These are phyloP conservation scores for Seira musarum DNA, from an alignment of 2,888 invertebrate species.

Conservation along the genomic window DNA sequence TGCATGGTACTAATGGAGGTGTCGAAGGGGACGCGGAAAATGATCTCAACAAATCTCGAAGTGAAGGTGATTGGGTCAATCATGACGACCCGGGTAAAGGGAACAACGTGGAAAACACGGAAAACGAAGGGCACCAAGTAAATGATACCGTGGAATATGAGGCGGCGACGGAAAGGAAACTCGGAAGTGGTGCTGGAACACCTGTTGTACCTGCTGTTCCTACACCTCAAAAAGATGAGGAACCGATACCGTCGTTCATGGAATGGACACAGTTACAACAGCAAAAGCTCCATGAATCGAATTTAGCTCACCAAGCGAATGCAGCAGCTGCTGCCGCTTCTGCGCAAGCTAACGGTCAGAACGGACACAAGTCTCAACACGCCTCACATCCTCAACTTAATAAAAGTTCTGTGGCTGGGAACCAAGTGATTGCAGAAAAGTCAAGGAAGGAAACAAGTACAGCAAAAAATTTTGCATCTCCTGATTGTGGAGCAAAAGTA, in stretches of 20 bases:
- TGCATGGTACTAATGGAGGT: background rate
- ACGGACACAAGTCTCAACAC: constrained; percentile 38
- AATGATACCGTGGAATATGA: background rate
- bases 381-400: constrained; percentile 47
- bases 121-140: background rate
- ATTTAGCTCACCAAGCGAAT: constrained; percentile 20
- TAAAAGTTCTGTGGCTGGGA: constrained; percentile 38
- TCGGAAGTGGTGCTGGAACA: background rate
- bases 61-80: background rate
- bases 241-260: constrained; percentile 68
- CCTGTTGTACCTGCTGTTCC: background rate
- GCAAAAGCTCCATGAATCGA: constrained; percentile 56
- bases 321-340: constrained; percentile 28
- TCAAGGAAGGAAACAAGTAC: constrained; percentile 49
- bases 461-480: constrained; percentile 93
- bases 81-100: background rate
- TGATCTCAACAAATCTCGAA: background rate
- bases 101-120: background rate
- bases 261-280: constrained; percentile 69
- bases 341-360: constrained; percentile 33
- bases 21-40: background rate
- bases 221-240: constrained; percentile 58
- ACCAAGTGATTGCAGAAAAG: constrained; percentile 16
- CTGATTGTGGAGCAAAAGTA: constrained; percentile 98
- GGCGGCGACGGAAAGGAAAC: background rate